Evolutionary conservation across 2,888 invertebrate species (phyloP), one percentile per base, ranked within the genome.

Genomic region (Nephrotoma flavescens): DNA sequence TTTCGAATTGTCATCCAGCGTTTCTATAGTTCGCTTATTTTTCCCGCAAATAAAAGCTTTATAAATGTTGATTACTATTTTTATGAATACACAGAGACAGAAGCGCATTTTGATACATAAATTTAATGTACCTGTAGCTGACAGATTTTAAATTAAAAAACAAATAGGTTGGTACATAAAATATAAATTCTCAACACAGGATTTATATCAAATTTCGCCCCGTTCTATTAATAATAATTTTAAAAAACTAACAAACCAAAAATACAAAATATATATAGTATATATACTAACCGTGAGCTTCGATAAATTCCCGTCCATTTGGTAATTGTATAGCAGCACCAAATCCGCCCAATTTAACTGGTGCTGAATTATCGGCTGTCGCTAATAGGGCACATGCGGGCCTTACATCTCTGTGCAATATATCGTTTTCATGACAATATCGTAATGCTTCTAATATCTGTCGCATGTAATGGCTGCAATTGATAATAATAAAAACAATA

Each of bases 341-440:
- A 91, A 99, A 99, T 11, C 99, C 99, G 42, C 99, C 98, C 87
- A 99, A 93, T 91, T 99, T 99, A 89, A 99, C 96, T 0, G 99
- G 99, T 45, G 99, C 99, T 86, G 98, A 99, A 92, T 99, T 99
- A 91, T 99, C 99, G 89, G 97, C 96, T 87, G 97, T 98, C 57
- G 99, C 98, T 87, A 99, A 92, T 86, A 99, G 94, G 86, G 99
- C 97, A 93, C 98, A 99, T 90, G 99, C 99, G 9, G 99, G 99
- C 89, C 99, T 96, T 89, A 99, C 96, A 92, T 99, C 99, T 88
- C 99, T 95, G 92, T 99, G 99, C 89, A 99, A 96, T 89, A 99
- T 98, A 92, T 98, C 97, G 91, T 98, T 98, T 92, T 98, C 98
- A 92, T 99, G 99, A 91, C 99, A 99, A 93, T 99, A 99, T 89